Base-by-base conservation (phyloP, 1,140 invertebrate species). In the Globodera rostochiensis region DNA sequence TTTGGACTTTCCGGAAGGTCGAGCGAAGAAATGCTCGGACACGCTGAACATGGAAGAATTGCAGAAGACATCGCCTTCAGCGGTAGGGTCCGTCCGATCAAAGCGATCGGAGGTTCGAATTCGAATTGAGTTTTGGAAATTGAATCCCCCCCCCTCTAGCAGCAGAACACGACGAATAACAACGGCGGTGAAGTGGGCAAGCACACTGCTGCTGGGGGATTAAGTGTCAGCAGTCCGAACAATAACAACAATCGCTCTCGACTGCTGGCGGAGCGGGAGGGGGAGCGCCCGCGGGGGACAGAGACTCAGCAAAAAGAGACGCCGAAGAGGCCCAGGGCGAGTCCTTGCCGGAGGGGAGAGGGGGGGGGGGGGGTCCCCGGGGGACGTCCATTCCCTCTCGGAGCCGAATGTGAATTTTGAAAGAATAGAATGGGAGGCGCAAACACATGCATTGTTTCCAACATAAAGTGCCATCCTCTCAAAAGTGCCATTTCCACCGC, bases 321-420 rank as follows among this genome's bases (percentile, higher is more conserved):
- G 49, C 64, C 66, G 69, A 50, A 78, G n/a, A 70, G 66, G 64
- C 66, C 64, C 47, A 78, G 77, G 77, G 77, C 77, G 69, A 78
- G 77, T 70, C 70, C 53, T 57, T 46, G 47, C 9, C 47, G 47
- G 36, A 1, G 9, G 57, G 15, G 57, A 1, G 36, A 1, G 57
- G 15, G 57, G 47, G 36, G 36, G 36, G 9, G 57, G 15, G 57
- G 47, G 36, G 53, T 78, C 64, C 46, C 25, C 19, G 47, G 66
- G 77, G 49, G 64, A 60, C 47, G 8, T 15, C 69, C 69, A 45
- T 71, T 45, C 69, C 25, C 25, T 19, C 36, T 71, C 36, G 36
- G 36, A 36, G 36, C 64, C 36, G 21, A 57, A 25, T 25, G 25
- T 1, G 25, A 25, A 36, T 36, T 36, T 36, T 36, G 2, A 36